phyloP scores from a whole-genome alignment of 92 coral and sea anemone species.

The Epizoanthus rinbou region DNA sequence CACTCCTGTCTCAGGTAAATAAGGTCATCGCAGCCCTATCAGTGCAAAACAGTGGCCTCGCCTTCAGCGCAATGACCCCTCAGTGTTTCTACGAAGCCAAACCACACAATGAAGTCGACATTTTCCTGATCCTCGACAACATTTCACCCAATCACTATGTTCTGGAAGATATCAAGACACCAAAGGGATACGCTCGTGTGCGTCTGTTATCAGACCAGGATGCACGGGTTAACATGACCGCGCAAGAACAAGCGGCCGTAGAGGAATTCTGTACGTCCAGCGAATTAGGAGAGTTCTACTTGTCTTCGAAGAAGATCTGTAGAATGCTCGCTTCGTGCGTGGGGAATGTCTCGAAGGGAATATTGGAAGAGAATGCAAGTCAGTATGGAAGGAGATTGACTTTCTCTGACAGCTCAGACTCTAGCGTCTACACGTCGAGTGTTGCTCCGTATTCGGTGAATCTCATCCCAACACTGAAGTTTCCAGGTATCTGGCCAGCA shows the following conservation, averaged over 20 bases:
- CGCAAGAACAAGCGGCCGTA: conserved; percentile 12
- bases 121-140: conserved; percentile 62
- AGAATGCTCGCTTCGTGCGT: conserved; percentile 71
- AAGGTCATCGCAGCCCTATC: conserved; percentile 62
- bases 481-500: conserved; percentile 69
- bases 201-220: conserved; percentile 9
- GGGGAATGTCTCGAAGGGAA: conserved; percentile 45
- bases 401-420: conserved; percentile 44
- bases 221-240: conserved; percentile 11
- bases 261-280: conserved; percentile 45
- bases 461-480: conserved; percentile 71
- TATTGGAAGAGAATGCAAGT: conserved; percentile 33
- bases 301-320: conserved; percentile 70
- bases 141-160: conserved; percentile 47
- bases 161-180: conserved; percentile 67
- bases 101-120: conserved; percentile 73
- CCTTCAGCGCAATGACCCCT: conserved; percentile 65
- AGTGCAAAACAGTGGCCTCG: conserved; percentile 45
- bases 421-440: conserved; percentile 1
- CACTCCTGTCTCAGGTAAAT: conserved; percentile 39
- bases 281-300: conserved; percentile 45
- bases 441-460: conserved; percentile 53
- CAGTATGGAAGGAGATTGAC: conserved; percentile 50
- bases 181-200: conserved; percentile 69
- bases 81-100: conserved; percentile 66